Base-by-base conservation (phyloP, 2,797 vertebrate species). In the Hylomyscus alleni region DNA sequence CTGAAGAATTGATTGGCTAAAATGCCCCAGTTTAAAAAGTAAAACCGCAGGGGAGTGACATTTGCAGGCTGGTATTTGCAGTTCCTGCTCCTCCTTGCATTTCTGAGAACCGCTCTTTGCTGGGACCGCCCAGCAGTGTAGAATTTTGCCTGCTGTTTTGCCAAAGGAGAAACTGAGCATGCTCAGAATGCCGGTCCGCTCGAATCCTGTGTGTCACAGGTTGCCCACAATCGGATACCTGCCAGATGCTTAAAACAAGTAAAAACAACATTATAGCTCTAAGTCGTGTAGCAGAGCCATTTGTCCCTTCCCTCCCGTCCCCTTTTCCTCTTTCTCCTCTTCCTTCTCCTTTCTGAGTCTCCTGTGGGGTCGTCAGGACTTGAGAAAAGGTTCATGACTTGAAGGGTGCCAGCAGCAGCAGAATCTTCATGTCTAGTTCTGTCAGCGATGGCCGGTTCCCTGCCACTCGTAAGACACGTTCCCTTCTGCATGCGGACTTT, bases 21-120 rank as follows among this genome's bases (percentile, higher is more conserved):
- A 89, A 60, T 76, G 75, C 26, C 44, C 81, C 24, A 26, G 37
- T 97, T 84, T 97, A 95, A 3, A 85, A 96, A 93, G 94, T 50
- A 77, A 96, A 93, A 86, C 88, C 96, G 92, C 93, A 97, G 91
- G 97, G 60, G 58, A 37, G 58, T 94, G 96, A 92, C 94, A 95
- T 89, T 94, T 96, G 91, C 76, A 90, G 81, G 31, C 34, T 94
- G 92, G 52, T 40, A 81, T 84, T 87, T 87, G 40, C 89, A 77
- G 20, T 20, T 96, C 97, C 97, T 85, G 54, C 0, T 90, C 52
- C 69, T 96, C 44, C 65, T 82, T 94, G 83, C 86, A 65, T 75
- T 91, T 96, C 73, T 13, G 14, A 75, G 86, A 88, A 58, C 19
- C 62, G 83, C 50, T 54, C 84, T 89, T 82, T 95, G 67, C 91